Evolutionary conservation across 2,113 vertebrate genomes (phyloP).

Genomic region (Istiophorus platypterus): DNA sequence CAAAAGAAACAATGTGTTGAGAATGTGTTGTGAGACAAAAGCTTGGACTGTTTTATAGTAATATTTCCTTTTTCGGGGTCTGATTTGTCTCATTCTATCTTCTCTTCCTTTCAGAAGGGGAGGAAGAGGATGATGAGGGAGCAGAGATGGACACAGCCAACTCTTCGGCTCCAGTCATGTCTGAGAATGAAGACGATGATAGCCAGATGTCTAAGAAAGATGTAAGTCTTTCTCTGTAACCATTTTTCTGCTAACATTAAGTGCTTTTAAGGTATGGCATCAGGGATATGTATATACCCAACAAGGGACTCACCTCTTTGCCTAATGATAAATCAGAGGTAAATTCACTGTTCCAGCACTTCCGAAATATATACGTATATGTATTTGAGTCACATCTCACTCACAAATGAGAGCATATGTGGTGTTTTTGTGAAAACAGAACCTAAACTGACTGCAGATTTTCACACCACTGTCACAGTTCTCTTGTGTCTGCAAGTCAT

Average conservation of each 20-base stretch:
- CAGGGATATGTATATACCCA: too few species aligned
- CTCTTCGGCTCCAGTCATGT: slow-evolving; percentile 78
- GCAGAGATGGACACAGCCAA: slow-evolving; percentile 79
- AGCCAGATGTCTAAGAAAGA: slow-evolving; percentile 87
- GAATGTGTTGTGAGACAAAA: neutral
- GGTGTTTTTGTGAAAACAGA: too few species aligned
- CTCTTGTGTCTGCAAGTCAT: too few species aligned
- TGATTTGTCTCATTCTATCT: neutral
- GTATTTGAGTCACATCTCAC: too few species aligned
- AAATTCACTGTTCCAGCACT: too few species aligned
- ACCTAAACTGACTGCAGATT: too few species aligned
- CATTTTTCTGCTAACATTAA: neutral
- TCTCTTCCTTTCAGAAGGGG: slow-evolving; percentile 50
- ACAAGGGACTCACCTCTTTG: too few species aligned
- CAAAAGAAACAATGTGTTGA: neutral
- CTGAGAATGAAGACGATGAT: slow-evolving; percentile 89
- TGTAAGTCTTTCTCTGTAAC: slow-evolving; percentile 69
- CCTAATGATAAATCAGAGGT: neutral
- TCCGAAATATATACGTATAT: too few species aligned
- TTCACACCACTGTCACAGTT: too few species aligned
- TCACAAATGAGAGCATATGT: too few species aligned
- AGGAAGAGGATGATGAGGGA: slow-evolving; percentile 83
- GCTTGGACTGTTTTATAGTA: neutral
- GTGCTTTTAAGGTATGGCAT: neutral
- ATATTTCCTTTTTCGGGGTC: too few species aligned